These are phyloP conservation scores for Halictus ligatus DNA, from an alignment of 2,888 invertebrate species.

Conservation along the genomic window DNA sequence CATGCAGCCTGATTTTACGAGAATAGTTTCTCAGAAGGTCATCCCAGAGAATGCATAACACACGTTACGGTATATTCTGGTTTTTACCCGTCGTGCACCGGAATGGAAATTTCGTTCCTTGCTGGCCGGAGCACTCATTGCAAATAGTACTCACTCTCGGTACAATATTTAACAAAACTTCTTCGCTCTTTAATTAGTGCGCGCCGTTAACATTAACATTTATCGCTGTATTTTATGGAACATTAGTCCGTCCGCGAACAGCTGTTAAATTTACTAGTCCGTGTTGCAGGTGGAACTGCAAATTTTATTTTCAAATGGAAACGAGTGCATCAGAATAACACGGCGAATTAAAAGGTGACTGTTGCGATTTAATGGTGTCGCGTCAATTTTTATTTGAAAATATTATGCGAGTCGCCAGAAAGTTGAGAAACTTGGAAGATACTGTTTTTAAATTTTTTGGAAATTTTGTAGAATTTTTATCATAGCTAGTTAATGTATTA, in stretches of 20 bases:
- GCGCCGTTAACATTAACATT: not conserved
- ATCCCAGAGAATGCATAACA: not conserved
- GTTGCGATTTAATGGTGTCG: not conserved
- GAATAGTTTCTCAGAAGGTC: conserved; percentile 13
- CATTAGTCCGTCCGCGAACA: not conserved
- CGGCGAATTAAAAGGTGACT: too few relatives aligned
- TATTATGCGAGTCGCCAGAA: not conserved
- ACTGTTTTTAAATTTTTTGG: too few relatives aligned
- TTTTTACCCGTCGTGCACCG: not conserved
- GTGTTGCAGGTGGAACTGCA: too few relatives aligned
- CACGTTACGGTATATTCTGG: not conserved
- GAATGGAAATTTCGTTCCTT: not conserved
- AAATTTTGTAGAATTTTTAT: not conserved
- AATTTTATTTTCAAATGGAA: too few relatives aligned
- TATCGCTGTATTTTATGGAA: not conserved
- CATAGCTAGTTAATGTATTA: not conserved
- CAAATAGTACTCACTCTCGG: not conserved
- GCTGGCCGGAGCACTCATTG: not conserved
- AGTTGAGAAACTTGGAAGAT: not conserved
- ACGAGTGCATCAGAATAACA: too few relatives aligned
- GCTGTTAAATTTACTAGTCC: not conserved
- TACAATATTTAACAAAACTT: not conserved
- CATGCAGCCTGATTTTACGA: conserved; percentile 9
- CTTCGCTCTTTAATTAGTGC: not conserved
- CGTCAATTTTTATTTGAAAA: not conserved